Evolutionary conservation across 1,140 invertebrate species (phyloP).

Genomic region (Drosophila pseudoananassae): DNA sequence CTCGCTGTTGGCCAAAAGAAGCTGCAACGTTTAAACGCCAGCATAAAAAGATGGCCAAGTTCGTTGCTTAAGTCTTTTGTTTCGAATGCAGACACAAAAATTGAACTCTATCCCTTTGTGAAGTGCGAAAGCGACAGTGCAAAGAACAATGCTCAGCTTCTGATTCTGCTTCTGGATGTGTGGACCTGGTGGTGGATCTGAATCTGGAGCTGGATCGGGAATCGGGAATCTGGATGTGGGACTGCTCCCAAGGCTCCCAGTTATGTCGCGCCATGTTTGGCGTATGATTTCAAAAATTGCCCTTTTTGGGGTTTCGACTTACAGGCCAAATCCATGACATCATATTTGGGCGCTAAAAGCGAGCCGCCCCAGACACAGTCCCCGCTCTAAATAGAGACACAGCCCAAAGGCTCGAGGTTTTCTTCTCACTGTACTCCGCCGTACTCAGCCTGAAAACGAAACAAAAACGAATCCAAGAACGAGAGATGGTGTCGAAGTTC

Average conservation of each 20-base stretch:
- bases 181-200: neutral
- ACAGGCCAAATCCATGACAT: slow-evolving; percentile 77
- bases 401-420: slow-evolving; percentile 50
- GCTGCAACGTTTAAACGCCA: slow-evolving; percentile 13
- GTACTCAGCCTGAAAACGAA: slow-evolving; percentile 5
- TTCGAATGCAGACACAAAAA: slow-evolving; percentile 76
- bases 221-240: slow-evolving; percentile 6
- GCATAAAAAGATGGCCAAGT: slow-evolving; percentile 61
- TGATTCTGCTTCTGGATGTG: neutral
- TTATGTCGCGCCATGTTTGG: slow-evolving; percentile 82
- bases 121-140: slow-evolving; percentile 82
- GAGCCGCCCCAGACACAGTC: slow-evolving; percentile 56
- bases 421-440: slow-evolving; percentile 26
- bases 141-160: slow-evolving; percentile 75
- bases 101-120: slow-evolving; percentile 81
- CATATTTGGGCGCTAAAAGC: slow-evolving; percentile 83
- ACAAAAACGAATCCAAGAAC: neutral
- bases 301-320: slow-evolving; percentile 82
- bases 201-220: neutral
- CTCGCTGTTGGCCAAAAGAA: slow-evolving; percentile 45
- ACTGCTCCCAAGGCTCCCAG: slow-evolving; percentile 50
- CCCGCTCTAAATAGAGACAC: slow-evolving; percentile 72
- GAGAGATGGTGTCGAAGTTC: slow-evolving; percentile 71
- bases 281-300: slow-evolving; percentile 83
- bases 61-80: slow-evolving; percentile 82